phyloP scores from a whole-genome alignment of 2,888 invertebrate genomes.

The Doris montereyensis region DNA sequence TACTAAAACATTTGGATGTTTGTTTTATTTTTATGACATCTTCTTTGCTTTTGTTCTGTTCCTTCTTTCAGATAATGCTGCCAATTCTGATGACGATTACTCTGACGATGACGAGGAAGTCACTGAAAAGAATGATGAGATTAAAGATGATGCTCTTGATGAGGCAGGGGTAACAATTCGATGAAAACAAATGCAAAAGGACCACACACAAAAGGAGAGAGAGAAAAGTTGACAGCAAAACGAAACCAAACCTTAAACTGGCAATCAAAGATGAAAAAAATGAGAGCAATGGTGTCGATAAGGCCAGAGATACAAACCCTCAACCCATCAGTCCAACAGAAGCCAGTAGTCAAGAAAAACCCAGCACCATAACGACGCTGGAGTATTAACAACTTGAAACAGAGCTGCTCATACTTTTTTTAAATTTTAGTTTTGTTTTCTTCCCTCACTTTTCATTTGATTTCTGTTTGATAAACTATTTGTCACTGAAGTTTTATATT shows the following conservation, averaged over 20 bases:
- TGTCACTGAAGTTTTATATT: too few relatives aligned
- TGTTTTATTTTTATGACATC: too few relatives aligned
- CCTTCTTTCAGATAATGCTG: not conserved
- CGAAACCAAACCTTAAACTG: not conserved
- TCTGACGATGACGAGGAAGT: conserved; percentile 26
- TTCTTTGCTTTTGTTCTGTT: too few relatives aligned
- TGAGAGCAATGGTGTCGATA: not conserved
- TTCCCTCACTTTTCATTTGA: too few relatives aligned
- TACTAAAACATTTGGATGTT: too few relatives aligned
- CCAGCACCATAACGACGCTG: not conserved
- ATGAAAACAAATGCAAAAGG: too few relatives aligned
- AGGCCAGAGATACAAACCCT: not conserved
- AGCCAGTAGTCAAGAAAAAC: not conserved
- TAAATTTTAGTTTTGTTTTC: too few relatives aligned
- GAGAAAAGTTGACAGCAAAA: not conserved
- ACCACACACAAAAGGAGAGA: not conserved
- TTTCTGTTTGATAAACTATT: too few relatives aligned
- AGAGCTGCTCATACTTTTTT: too few relatives aligned
- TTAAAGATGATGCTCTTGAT: too few relatives aligned
- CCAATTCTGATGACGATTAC: conserved; percentile 39
- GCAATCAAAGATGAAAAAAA: not conserved
- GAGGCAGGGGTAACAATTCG: too few relatives aligned
- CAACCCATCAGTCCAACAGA: not conserved
- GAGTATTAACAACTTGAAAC: too few relatives aligned
- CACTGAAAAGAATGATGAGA: not conserved